phyloP scores from a whole-genome alignment of 2,888 invertebrate species.

The Latrodectus hesperus region DNA sequence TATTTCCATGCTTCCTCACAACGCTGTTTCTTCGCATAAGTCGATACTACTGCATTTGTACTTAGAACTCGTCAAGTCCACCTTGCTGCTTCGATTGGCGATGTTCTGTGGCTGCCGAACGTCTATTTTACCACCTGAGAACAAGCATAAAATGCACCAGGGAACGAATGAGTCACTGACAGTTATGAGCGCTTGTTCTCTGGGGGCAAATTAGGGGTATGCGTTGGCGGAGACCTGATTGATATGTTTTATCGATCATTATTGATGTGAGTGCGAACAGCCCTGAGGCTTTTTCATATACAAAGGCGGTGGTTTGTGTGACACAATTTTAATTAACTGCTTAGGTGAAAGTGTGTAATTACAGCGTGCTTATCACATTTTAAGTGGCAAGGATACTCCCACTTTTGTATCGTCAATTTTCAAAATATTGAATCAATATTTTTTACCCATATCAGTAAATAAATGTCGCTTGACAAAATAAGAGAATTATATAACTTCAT shows the following conservation, averaged over 20 bases:
- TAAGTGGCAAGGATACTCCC: not conserved
- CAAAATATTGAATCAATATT: no score
- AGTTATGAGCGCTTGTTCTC: constrained; percentile 4
- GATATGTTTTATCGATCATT: constrained; percentile 62
- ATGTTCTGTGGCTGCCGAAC: constrained; percentile 4
- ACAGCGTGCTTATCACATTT: constrained; percentile 6
- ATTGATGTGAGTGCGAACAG: constrained; percentile 31
- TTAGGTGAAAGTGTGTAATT: constrained; percentile 38
- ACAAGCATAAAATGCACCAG: constrained; percentile 36
- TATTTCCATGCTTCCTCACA: not conserved
- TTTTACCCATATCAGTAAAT: no score
- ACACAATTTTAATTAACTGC: constrained; percentile 49
- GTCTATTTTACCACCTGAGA: constrained; percentile 62
- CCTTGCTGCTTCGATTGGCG: not conserved
- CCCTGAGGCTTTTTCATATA: not conserved
- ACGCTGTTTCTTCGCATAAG: not conserved
- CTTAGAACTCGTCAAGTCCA: constrained; percentile 11
- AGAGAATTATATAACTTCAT: no score
- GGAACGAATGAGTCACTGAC: constrained; percentile 42
- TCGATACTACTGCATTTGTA: not conserved
- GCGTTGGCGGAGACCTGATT: constrained; percentile 38
- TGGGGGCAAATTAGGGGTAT: constrained; percentile 45
- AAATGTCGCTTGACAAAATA: no score
- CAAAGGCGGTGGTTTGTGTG: constrained; percentile 22
- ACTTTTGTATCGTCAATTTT: no score